Percentiles rank a stretch among this genome's conserved stretches.
phyloP scores from a whole-genome alignment of 2,888 invertebrate species.

The Cantharis rufa region DNA sequence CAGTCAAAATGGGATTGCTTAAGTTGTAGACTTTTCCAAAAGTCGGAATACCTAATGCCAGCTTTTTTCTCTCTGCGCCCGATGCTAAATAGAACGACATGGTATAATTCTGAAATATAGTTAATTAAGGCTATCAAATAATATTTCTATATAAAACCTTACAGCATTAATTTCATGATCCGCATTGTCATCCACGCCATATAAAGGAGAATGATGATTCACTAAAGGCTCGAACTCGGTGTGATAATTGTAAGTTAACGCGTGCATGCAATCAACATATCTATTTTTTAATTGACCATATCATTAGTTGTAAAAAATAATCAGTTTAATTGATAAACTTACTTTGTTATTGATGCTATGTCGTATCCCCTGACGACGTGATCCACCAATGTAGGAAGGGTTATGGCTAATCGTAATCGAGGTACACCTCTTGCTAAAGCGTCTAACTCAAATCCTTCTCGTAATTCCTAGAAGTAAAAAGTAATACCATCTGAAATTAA shows the following conservation, averaged over 20 bases:
- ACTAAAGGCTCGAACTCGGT: too few species aligned
- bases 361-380: neutral
- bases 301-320: neutral
- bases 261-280: too few species aligned
- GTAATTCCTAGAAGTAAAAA: neutral
- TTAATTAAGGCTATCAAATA: too few species aligned
- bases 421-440: neutral
- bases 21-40: neutral
- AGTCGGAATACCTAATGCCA: slow-evolving; percentile 67
- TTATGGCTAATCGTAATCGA: neutral
- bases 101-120: neutral
- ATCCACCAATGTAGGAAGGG: neutral
- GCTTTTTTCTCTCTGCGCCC: slow-evolving; percentile 61
- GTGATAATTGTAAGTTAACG: too few species aligned
- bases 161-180: slow-evolving; percentile 54
- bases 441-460: neutral
- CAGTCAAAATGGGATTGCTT: neutral
- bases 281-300: too few species aligned
- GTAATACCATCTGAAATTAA: too few species aligned
- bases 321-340: neutral
- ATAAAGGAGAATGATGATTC: slow-evolving; percentile 68
- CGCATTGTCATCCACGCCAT: slow-evolving; percentile 81
- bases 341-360: neutral
- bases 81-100: neutral
- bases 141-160: neutral